A percentile compares a stretch with the other conserved stretches of the same genome.
phyloP scores from a whole-genome alignment of 2,797 vertebrate species.

The Sciurus carolinensis region DNA sequence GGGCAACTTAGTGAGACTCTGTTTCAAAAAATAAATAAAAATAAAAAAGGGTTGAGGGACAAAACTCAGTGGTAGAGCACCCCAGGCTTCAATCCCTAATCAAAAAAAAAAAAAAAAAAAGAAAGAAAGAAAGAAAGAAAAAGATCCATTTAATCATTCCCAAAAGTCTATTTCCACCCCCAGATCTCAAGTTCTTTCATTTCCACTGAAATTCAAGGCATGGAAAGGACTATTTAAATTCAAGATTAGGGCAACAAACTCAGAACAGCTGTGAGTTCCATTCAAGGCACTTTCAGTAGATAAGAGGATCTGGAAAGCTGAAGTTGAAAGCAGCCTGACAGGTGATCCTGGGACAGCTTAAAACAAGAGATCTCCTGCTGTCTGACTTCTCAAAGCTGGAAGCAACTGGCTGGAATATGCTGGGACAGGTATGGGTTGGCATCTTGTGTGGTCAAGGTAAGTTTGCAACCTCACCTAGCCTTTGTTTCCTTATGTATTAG shows the following conservation, averaged over 20 bases:
- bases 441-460: background rate
- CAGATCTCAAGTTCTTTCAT: conserved; percentile 37
- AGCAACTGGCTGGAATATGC: background rate
- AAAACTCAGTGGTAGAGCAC: no score
- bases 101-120: background rate
- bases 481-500: conserved; percentile 19
- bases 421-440: background rate
- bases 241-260: conserved; percentile 38
- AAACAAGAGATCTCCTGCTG: background rate
- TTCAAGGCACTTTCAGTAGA: background rate
- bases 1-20: background rate
- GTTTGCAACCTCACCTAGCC: background rate
- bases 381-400: background rate
- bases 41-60: background rate
- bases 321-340: conserved; percentile 49
- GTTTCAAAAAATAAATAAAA: background rate
- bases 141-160: conserved; percentile 22
- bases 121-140: background rate
- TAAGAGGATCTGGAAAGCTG: conserved; percentile 53
- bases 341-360: conserved; percentile 27
- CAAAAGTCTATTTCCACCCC: conserved; percentile 12
- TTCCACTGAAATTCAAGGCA: conserved; percentile 41
- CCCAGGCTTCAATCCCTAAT: background rate
- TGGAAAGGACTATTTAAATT: conserved; percentile 38
- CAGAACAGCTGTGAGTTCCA: conserved; percentile 13